Percentiles rank a stretch among this genome's conserved stretches.
Evolutionary conservation across 2,797 vertebrate genomes (phyloP).

Genomic region (Typhlichthys subterraneus): DNA sequence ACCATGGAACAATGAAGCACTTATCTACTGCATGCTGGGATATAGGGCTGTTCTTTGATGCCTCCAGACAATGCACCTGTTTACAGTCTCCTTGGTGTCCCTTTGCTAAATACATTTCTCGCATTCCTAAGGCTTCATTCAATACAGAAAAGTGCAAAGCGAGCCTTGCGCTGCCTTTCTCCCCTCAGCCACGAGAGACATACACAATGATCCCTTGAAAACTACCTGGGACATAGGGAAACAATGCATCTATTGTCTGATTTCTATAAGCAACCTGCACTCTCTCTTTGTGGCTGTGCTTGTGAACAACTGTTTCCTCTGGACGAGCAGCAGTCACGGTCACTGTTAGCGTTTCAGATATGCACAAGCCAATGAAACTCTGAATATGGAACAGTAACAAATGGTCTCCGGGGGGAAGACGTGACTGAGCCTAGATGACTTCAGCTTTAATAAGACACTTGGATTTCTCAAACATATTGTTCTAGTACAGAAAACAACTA

Average conservation of each 20-base stretch:
- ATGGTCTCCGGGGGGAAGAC: constrained; percentile 53
- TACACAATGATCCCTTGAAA: constrained; percentile 71
- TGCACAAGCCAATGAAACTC: constrained; percentile 38
- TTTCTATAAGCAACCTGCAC: constrained; percentile 67
- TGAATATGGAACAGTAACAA: constrained; percentile 34
- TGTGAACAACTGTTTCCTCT: constrained; percentile 66
- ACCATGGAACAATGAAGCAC: constrained; percentile 58
- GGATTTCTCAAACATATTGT: constrained; percentile 52
- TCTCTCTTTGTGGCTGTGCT: constrained; percentile 60
- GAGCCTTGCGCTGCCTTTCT: constrained; percentile 56
- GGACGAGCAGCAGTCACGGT: constrained; percentile 50
- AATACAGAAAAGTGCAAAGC: constrained; percentile 76
- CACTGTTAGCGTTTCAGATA: constrained; percentile 38
- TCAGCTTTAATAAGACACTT: constrained; percentile 60
- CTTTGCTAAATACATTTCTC: constrained; percentile 77
- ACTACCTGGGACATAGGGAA: constrained; percentile 64
- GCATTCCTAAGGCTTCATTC: constrained; percentile 76
- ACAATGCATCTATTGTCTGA: constrained; percentile 70
- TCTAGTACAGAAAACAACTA: constrained; percentile 53
- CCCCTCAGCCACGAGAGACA: constrained; percentile 58
- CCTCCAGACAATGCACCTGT: constrained; percentile 76
- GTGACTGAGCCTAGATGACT: constrained; percentile 46
- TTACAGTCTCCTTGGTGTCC: constrained; percentile 71
- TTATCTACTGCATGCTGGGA: constrained; percentile 57
- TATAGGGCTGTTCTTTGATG: constrained; percentile 54